A percentile compares a stretch with the other conserved stretches of the same genome.
Conservation (phyloP, 2,113 vertebrate genomes). For the Rhinoderma darwinii region DNA sequence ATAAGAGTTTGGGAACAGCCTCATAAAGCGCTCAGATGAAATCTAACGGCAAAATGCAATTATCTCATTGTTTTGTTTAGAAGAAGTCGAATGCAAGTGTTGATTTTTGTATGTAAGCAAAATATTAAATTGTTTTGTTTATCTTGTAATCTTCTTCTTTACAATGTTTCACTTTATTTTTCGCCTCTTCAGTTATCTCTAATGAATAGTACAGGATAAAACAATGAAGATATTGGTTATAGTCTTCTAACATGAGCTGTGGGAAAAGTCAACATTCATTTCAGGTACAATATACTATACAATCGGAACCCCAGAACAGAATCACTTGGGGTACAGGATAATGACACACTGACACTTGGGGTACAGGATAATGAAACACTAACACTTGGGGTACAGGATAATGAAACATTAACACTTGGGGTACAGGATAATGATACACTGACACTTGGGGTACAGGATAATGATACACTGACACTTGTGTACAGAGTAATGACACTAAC, state of each 20-base stretch:
- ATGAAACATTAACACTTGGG: no score
- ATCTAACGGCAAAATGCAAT: background rate
- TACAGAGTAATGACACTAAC: background rate
- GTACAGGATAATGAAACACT: no score
- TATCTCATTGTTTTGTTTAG: conserved; percentile 15
- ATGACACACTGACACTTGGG: background rate
- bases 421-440: no score
- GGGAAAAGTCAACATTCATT: background rate
- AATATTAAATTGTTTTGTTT: conserved; percentile 21
- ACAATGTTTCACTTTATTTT: background rate
- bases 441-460: background rate
- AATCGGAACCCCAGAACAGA: background rate
- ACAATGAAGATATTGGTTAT: background rate
- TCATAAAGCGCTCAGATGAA: background rate
- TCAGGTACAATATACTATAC: background rate
- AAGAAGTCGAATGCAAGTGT: background rate
- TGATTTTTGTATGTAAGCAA: conserved; percentile 13
- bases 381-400: no score
- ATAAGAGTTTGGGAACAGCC: background rate
- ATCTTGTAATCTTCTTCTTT: background rate
- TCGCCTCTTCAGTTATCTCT: conserved; percentile 8
- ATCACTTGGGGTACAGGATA: background rate
- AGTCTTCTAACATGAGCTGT: background rate
- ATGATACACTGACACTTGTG: background rate
- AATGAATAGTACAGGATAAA: background rate